These are phyloP conservation scores for Drosophila santomea DNA, from an alignment of 1,140 invertebrate genomes.

Conservation along the genomic window DNA sequence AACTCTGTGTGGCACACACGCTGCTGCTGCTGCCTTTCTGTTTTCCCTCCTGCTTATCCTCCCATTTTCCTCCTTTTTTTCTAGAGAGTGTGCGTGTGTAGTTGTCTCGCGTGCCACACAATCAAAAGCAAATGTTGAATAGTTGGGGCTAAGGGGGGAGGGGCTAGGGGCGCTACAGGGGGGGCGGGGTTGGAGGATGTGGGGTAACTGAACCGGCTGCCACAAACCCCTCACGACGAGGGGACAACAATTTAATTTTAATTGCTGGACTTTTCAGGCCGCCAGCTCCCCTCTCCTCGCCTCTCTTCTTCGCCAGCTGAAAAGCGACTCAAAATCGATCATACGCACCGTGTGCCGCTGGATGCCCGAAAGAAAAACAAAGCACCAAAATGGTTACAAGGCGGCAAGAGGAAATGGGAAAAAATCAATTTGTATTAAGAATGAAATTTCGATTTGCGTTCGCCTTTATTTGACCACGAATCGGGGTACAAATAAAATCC, in stretches of 20 bases:
- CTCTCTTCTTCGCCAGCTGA: neutral
- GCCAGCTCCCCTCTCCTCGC: too few relatives aligned
- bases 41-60: slow-evolving; percentile 5
- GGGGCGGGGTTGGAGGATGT: neutral
- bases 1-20: slow-evolving; percentile 43
- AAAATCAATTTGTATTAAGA: slow-evolving; percentile 81
- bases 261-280: slow-evolving; percentile 63
- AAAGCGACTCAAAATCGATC: slow-evolving; percentile 36
- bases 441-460: slow-evolving; percentile 74
- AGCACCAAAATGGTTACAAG: slow-evolving; percentile 27
- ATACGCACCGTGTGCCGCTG: slow-evolving; percentile 47
- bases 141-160: neutral
- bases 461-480: slow-evolving; percentile 40
- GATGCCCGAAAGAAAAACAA: slow-evolving; percentile 61
- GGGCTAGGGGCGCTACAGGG: neutral
- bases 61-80: neutral
- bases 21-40: slow-evolving; percentile 6
- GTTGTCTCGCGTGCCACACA: slow-evolving; percentile 56
- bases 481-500: slow-evolving; percentile 31
- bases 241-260: slow-evolving; percentile 78
- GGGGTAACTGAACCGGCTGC: slow-evolving; percentile 15
- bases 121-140: slow-evolving; percentile 5
- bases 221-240: slow-evolving; percentile 16
- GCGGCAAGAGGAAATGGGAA: slow-evolving; percentile 42
- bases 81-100: slow-evolving; percentile 33